phyloP scores from a whole-genome alignment of 2,888 invertebrate genomes.

The Corbicula japonica region DNA sequence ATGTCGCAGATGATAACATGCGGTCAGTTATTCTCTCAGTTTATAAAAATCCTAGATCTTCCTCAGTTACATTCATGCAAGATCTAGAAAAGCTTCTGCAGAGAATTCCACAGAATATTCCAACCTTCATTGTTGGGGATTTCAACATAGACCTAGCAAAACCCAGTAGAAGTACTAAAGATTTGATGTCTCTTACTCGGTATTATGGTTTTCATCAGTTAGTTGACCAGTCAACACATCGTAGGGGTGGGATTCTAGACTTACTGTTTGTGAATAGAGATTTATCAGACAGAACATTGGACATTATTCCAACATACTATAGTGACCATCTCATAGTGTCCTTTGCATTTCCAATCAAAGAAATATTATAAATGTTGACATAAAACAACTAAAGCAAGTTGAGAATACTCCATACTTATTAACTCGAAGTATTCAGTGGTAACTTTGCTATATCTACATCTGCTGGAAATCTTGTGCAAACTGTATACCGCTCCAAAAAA shows the following conservation, averaged over 20 bases:
- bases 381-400: too few relatives aligned
- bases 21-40: slow-evolving; percentile 10
- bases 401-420: too few relatives aligned
- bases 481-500: too few relatives aligned
- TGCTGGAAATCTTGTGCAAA: too few relatives aligned
- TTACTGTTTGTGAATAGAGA: too few relatives aligned
- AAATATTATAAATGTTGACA: too few relatives aligned
- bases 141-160: slow-evolving; percentile 13
- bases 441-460: too few relatives aligned
- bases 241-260: slow-evolving; percentile 23
- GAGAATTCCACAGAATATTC: slow-evolving; percentile 11
- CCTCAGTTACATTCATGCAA: neutral
- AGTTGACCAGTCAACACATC: slow-evolving; percentile 16
- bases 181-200: slow-evolving; percentile 10
- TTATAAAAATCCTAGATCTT: slow-evolving; percentile 27
- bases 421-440: too few relatives aligned
- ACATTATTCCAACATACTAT: slow-evolving; percentile 26
- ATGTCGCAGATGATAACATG: slow-evolving; percentile 1
- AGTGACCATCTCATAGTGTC: slow-evolving; percentile 24
- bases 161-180: slow-evolving; percentile 5
- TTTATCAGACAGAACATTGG: neutral
- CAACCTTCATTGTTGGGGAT: slow-evolving; percentile 7
- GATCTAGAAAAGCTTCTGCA: slow-evolving; percentile 19
- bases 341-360: slow-evolving; percentile 6
- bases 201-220: slow-evolving; percentile 11